Percentiles rank a stretch among this genome's conserved stretches.
Evolutionary conservation across 64 coral and sea anemone species (phyloP).

Genomic region (Pocillopora verrucosa): DNA sequence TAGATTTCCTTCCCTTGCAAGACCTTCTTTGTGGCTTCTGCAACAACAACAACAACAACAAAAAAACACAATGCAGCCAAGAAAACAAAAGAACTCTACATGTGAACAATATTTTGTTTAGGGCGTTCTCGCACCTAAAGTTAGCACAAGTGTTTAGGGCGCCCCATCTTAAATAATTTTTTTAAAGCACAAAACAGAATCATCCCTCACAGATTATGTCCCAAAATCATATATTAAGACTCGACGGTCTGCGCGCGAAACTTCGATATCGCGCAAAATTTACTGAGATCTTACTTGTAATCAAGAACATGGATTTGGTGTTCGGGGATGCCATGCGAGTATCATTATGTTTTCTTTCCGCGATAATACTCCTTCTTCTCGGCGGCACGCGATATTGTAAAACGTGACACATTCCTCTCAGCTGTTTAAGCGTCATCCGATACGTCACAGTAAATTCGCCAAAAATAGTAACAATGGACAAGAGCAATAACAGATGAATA

Average conservation of each 20-base stretch:
- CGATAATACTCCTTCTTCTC: too few relatives aligned
- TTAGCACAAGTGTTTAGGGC: neutral
- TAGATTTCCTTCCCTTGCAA: neutral
- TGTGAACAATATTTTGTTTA: neutral
- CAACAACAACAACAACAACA: neutral
- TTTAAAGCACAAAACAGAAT: neutral
- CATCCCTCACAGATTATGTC: neutral
- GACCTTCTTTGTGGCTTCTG: neutral
- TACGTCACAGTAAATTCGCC: neutral
- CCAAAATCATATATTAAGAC: too few relatives aligned
- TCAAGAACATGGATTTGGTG: too few relatives aligned
- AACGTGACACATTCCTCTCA: neutral
- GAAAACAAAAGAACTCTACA: neutral
- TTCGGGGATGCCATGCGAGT: too few relatives aligned
- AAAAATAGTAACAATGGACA: conserved; percentile 26
- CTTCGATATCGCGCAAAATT: too few relatives aligned
- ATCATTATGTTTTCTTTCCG: too few relatives aligned
- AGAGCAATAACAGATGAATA: neutral
- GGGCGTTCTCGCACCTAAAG: neutral
- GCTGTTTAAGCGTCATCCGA: neutral
- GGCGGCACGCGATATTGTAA: neutral
- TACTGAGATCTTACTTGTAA: too few relatives aligned
- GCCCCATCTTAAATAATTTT: too few relatives aligned
- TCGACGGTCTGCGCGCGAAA: too few relatives aligned
- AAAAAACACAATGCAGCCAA: neutral